A percentile compares a stretch with the other conserved stretches of the same genome.
Evolutionary conservation across 2,888 invertebrate genomes (phyloP).

Genomic region (Mimachlamys varia): DNA sequence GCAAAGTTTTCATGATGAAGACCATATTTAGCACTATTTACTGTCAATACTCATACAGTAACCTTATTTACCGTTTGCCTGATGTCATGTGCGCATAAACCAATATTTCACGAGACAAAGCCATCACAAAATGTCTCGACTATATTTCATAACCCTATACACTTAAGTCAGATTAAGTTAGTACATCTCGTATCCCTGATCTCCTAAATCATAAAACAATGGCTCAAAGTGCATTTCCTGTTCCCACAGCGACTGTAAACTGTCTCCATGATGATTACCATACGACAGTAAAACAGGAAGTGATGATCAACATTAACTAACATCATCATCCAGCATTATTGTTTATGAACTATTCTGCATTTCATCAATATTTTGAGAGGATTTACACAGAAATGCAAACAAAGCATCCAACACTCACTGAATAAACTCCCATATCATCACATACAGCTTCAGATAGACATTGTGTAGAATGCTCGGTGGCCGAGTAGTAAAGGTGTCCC

Average conservation of each 20-base stretch:
- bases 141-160: neutral
- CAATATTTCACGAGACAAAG: too few species aligned
- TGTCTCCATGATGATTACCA: neutral
- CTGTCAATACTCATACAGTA: neutral
- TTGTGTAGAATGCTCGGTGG: too few species aligned
- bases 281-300: neutral
- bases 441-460: too few species aligned
- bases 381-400: too few species aligned
- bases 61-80: neutral
- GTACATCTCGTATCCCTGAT: neutral
- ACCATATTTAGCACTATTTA: neutral
- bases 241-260: neutral
- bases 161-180: neutral
- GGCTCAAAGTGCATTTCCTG: neutral
- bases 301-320: neutral
- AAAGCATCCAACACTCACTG: too few species aligned
- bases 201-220: neutral
- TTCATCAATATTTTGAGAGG: neutral
- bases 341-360: slow-evolving; percentile 18
- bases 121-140: neutral
- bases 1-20: neutral
- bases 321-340: neutral
- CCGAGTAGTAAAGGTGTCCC: too few species aligned
- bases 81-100: neutral
- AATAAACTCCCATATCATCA: too few species aligned